Base-by-base conservation (phyloP, 2,113 vertebrate genomes). In the Pogonocichla stellata region DNA sequence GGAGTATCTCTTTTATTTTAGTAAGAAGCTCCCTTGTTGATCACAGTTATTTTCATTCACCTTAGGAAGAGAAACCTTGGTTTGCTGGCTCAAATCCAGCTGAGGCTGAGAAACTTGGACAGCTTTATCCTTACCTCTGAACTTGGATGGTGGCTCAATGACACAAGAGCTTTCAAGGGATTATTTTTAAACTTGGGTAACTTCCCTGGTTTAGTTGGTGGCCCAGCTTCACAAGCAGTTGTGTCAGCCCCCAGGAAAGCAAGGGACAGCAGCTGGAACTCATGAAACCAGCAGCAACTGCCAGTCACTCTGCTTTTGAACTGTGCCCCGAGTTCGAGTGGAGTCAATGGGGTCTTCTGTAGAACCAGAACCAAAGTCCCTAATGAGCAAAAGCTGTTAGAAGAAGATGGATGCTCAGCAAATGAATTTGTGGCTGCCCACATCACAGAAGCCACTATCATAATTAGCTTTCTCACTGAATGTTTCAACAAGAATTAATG, bases 391-490 rank as follows among this genome's bases (percentile, higher is more conserved):
- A 91, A 92, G 87, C 70, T 95, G 43, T 81, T 75, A 53, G 38
- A 64, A 90, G 83, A 93, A 93, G 86, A 95, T 79, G 86, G 78
- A 45, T 89, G 42, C 65, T 87, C 61, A 58, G 89, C 87, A 95
- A 92, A 82, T 75, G 66, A 72, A 65, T 81, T 82, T 93, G 86
- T 96, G 78, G 91, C 86, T 91, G 66, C 74, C 91, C 94, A 92
- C 91, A 95, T 94, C 86, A 92, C 58, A 96, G 90, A 73, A 91
- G 64, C 87, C 74, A 83, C 87, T 92, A 69, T 90, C 74, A 77
- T 85, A 95, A 91, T 89, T 73, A 69, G 74, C 47, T 80, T 57
- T 91, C 58, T 90, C 9, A 23, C 38, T 47, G 61, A 67, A 88
- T 91, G 65, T 93, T 83, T 96, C 84, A 80, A 43, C 58, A 64